Evolutionary conservation across 1,140 invertebrate genomes (phyloP), one percentile per base, ranked within the genome.

Genomic region (Drosophila azteca): DNA sequence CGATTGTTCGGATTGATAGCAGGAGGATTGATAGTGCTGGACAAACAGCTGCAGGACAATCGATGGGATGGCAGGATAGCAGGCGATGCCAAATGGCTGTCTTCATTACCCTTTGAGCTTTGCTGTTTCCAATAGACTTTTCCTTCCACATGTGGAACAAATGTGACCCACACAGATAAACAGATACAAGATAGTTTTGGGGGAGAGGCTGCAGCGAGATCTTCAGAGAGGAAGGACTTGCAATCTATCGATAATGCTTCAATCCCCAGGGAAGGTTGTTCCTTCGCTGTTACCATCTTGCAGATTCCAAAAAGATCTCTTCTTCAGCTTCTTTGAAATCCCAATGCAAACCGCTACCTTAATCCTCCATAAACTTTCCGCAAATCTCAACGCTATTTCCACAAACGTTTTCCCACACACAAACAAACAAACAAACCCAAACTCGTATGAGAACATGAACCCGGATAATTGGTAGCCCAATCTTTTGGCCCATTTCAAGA

Each of bases 401-500:
- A 26, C 24, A 4, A 15, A 9, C 31, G 6, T 15, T 65, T 69
- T 69, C 64, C 51, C 66, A 68, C 64, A 69, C 44, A 69, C 43
- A 48, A n/a, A 20, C 17, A 20, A 0, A 20, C 17, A 20, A 0
- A 20, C 17, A 20, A 0, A 20, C 17, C 0, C 17, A 20, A 1
- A 20, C 17, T 20, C 17, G 17, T 7, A 26, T 26, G 24, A 26
- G 43, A 22, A 11, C 5, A 22, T 29, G 64, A 50, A 13, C 24
- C 53, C 31, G 64, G 66, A 51, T 69, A 69, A 69, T 69, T 69
- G 66, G 41, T 48, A 26, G 20, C 52, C 22, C 22, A 63, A 6
- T 63, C 41, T 63, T 54, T 46, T 81, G 79, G 63, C 79, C 79
- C 74, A 83, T 82, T 82, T 83, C 48, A 41, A 73, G 68, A 73